Evolutionary conservation across 1,140 invertebrate genomes (phyloP).

Genomic region (Drosophila bipectinata): DNA sequence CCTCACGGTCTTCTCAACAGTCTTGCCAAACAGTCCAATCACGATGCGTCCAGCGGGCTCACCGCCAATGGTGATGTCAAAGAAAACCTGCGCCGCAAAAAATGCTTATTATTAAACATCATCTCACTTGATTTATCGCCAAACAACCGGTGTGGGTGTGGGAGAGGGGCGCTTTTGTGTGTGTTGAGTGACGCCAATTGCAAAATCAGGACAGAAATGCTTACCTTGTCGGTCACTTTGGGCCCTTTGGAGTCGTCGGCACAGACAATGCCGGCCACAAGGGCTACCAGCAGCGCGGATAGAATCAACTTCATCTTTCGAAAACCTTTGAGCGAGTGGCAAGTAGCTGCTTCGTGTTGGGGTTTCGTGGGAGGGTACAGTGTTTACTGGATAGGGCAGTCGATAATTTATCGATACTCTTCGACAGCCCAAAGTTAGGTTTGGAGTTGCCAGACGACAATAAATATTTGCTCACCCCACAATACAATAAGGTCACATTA

Average conservation of each 20-base stretch:
- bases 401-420: no score
- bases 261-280: constrained; percentile 66
- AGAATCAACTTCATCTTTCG: constrained; percentile 69
- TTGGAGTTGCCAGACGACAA: no score
- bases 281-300: constrained; percentile 68
- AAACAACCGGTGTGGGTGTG: constrained; percentile 8
- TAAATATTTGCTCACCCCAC: no score
- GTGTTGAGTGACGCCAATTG: constrained; percentile 35
- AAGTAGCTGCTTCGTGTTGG: not conserved
- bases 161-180: constrained; percentile 11
- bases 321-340: constrained; percentile 15
- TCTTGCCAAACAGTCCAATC: constrained; percentile 97
- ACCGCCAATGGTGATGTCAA: constrained; percentile 95
- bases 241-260: constrained; percentile 86
- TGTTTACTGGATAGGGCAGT: no score
- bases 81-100: constrained; percentile 91
- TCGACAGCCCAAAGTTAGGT: no score
- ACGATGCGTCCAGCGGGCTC: constrained; percentile 91
- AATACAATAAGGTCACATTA: no score
- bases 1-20: constrained; percentile 96
- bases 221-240: constrained; percentile 91
- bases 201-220: constrained; percentile 23
- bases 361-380: not conserved
- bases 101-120: constrained; percentile 38
- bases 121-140: constrained; percentile 54